These are phyloP conservation scores for Orchesellides sinensis DNA, from an alignment of 2,888 invertebrate species.

Conservation along the genomic window DNA sequence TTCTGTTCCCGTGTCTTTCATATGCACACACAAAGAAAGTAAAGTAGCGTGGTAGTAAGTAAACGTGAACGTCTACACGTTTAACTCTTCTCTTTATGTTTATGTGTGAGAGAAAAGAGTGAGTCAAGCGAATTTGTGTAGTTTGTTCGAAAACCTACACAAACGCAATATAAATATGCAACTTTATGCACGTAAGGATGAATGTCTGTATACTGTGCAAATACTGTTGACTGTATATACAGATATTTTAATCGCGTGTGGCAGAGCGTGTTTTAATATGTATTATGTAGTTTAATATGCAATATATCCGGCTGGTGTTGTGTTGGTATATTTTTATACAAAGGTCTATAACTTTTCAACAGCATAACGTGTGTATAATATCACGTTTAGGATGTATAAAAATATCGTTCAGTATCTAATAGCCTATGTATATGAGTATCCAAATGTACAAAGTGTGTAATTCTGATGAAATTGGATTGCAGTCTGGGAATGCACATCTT, in stretches of 20 bases:
- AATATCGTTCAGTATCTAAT: not conserved
- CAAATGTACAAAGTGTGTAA: not conserved
- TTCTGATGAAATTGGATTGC: conserved; percentile 9
- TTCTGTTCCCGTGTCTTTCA: conserved; percentile 26
- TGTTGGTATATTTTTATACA: no score
- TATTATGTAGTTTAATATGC: not conserved
- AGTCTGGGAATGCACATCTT: not conserved
- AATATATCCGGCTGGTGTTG: not conserved
- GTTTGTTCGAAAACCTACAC: not conserved
- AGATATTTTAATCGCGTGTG: conserved; percentile 1
- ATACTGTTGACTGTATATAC: not conserved
- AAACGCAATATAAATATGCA: not conserved
- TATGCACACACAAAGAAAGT: conserved; percentile 13
- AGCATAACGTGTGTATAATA: not conserved
- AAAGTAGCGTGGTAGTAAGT: no score
- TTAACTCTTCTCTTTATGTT: not conserved
- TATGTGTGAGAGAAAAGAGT: conserved; percentile 15
- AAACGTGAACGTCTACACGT: conserved; percentile 43
- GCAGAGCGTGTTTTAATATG: not conserved
- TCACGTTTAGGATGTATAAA: not conserved
- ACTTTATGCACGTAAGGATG: not conserved
- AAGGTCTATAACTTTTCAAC: no score
- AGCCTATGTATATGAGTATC: not conserved
- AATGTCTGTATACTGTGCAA: not conserved
- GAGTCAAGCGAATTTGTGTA: not conserved